Conservation (phyloP, 2,888 invertebrate genomes). For the Hirtodrosophila confusa region DNA sequence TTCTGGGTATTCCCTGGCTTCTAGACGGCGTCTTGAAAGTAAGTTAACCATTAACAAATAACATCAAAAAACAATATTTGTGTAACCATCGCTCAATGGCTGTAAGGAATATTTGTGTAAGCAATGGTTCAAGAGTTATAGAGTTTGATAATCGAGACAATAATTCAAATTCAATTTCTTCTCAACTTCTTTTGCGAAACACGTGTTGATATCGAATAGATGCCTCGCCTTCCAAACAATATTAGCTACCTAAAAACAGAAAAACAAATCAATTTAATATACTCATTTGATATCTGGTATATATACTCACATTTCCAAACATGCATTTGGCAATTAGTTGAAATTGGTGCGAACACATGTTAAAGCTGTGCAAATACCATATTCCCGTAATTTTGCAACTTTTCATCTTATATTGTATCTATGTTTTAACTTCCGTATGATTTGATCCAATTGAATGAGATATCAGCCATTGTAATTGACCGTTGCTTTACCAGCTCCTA, state of each 20-base stretch:
- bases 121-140: background rate
- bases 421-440: too few species aligned
- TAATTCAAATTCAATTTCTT: too few species aligned
- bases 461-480: conserved; percentile 10
- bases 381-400: background rate
- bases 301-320: background rate
- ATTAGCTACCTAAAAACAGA: too few species aligned
- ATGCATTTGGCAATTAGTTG: background rate
- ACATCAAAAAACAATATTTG: background rate
- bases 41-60: conserved; percentile 58
- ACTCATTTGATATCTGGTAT: too few species aligned
- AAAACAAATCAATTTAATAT: too few species aligned
- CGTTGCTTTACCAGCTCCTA: conserved; percentile 1
- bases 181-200: conserved; percentile 8
- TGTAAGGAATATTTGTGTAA: conserved; percentile 8
- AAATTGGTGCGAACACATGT: conserved; percentile 7
- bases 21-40: conserved; percentile 85
- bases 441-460: too few species aligned
- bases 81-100: conserved; percentile 18
- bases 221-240: conserved; percentile 19
- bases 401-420: background rate
- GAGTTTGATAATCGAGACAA: too few species aligned
- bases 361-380: conserved; percentile 7
- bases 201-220: conserved; percentile 39
- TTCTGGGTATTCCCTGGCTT: conserved; percentile 87